Conservation (phyloP, 2,888 invertebrate genomes). For the Campaea margaritaria region DNA sequence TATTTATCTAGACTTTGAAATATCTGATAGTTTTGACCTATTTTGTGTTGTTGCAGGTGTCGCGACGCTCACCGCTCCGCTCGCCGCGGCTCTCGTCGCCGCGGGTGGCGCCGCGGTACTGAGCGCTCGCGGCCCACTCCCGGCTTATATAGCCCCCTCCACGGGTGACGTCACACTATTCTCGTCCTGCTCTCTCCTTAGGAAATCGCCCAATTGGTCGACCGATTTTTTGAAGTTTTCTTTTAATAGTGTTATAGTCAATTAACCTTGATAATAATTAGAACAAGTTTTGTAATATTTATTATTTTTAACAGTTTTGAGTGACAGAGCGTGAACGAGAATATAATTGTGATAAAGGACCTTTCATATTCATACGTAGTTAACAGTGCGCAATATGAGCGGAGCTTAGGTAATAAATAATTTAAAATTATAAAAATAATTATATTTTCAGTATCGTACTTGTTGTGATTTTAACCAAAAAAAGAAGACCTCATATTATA, state of each 20-base stretch:
- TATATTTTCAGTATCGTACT: slow-evolving; percentile 77
- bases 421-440: slow-evolving; percentile 51
- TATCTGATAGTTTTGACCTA: not conserved
- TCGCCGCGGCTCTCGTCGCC: slow-evolving; percentile 75
- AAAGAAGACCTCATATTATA: slow-evolving; percentile 61
- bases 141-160: slow-evolving; percentile 42
- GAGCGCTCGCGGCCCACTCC: slow-evolving; percentile 59
- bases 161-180: slow-evolving; percentile 41
- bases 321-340: slow-evolving; percentile 32
- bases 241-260: slow-evolving; percentile 39
- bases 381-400: slow-evolving; percentile 41
- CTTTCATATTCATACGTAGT: slow-evolving; percentile 23
- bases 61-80: slow-evolving; percentile 74
- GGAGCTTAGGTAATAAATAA: slow-evolving; percentile 64
- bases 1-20: no score
- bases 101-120: slow-evolving; percentile 80
- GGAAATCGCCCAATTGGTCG: slow-evolving; percentile 8
- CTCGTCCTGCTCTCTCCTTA: slow-evolving; percentile 48
- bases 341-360: slow-evolving; percentile 28
- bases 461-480: slow-evolving; percentile 84
- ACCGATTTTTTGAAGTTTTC: slow-evolving; percentile 11
- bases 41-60: slow-evolving; percentile 43
- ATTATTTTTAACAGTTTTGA: slow-evolving; percentile 11
- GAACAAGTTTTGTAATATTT: slow-evolving; percentile 18
- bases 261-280: slow-evolving; percentile 38